Base-by-base conservation (phyloP, 2,797 vertebrate species). In the Ispidina picta region DNA sequence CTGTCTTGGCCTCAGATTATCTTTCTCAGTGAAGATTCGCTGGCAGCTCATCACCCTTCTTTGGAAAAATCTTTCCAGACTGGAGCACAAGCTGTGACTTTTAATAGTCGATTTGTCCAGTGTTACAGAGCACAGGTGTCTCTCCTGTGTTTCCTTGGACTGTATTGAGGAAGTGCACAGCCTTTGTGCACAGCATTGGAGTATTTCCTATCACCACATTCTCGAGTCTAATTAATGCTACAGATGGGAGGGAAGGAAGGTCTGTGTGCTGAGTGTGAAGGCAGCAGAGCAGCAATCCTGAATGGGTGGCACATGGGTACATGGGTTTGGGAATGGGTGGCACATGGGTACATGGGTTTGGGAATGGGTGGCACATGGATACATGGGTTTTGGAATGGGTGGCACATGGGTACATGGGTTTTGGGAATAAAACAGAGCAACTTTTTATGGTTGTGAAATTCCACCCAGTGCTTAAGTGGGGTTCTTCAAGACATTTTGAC, bases 1-100 rank as follows among this genome's bases (percentile, higher is more conserved):
- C n/a, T 90, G 77, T 73, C 71, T 65, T 90, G 77, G 73, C 81
- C 64, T 94, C 79, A 75, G 65, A 90, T 92, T 89, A 52, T 92
- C 51, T 89, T 84, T 74, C 59, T 72, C 28, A 31, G 58, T 65
- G 77, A 88, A 93, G 88, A 83, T 85, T 75, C 84, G 54, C 46
- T 80, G 82, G 39, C 51, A 71, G 75, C 35, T 89, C 79, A 80
- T 35, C 58, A 85, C 55, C 65, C 90, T 83, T 80, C 54, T 92
- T 90, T 18, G 59, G 59, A 62, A 77, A 93, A 91, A 64, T 20
- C 71, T 90, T 73, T 91, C 58, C 78, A 90, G 41, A 21, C 49
- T 41, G 58, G 20, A 94, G 54, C 62, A 84, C 43, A 82, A 77
- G 73, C 46, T 62, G 43, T 60, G 89, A 77, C 43, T 89, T 93